phyloP scores from a whole-genome alignment of 2,113 vertebrate genomes.

The Atlantisia rogersi region DNA sequence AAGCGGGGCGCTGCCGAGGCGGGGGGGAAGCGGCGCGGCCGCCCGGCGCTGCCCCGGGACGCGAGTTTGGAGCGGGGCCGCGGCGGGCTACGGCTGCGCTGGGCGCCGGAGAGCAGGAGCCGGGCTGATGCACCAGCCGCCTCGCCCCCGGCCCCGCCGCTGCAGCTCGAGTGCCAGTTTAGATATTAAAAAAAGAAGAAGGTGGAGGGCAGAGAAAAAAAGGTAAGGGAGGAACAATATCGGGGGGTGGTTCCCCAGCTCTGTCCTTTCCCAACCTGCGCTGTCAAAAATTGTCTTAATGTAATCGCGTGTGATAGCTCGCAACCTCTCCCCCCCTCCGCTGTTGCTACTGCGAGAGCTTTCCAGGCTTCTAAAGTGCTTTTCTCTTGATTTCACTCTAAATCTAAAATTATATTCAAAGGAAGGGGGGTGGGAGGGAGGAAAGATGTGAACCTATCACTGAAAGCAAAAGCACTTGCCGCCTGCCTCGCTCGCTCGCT shows the following conservation, averaged over 20 bases:
- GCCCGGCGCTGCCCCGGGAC: constrained; percentile 2
- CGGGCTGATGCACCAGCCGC: constrained; percentile 61
- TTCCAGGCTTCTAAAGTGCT: constrained; percentile 81
- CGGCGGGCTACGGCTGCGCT: constrained; percentile 65
- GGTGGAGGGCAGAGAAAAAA: background rate
- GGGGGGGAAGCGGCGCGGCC: background rate
- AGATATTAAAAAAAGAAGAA: background rate
- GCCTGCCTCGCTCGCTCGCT: constrained; percentile 80
- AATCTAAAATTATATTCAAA: constrained; percentile 94
- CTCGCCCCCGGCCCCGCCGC: constrained; percentile 41
- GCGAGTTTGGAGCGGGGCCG: constrained; percentile 70
- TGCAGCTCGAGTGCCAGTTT: constrained; percentile 22
- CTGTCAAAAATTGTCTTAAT: constrained; percentile 76
- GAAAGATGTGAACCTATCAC: constrained; percentile 78
- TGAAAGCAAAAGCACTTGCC: constrained; percentile 84
- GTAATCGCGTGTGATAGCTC: constrained; percentile 71
- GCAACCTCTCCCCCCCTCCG: constrained; percentile 75
- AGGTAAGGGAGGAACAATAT: background rate
- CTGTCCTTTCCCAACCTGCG: constrained; percentile 70
- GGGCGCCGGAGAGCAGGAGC: constrained; percentile 54
- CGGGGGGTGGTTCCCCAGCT: background rate
- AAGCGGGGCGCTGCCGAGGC: background rate
- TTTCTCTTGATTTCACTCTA: constrained; percentile 87
- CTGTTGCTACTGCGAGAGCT: constrained; percentile 74
- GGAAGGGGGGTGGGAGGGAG: constrained; percentile 75